Conservation (phyloP, 2,888 invertebrate species). For the Lissonota sp. region DNA sequence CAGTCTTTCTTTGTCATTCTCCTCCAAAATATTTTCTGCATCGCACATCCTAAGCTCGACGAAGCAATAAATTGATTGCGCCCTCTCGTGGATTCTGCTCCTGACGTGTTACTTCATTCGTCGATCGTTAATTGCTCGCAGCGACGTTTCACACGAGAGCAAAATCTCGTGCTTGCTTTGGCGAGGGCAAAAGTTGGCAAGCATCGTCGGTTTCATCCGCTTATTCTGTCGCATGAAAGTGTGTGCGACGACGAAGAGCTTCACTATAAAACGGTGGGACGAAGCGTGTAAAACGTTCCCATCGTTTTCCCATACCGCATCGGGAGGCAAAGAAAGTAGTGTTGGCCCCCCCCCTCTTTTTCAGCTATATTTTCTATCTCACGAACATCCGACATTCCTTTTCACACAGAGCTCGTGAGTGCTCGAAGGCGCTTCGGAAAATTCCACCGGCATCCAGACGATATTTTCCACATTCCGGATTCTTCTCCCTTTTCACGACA, state of each 20-base stretch:
- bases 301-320: constrained; percentile 11
- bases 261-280: constrained; percentile 12
- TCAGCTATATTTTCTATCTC: constrained; percentile 24
- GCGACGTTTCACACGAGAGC: constrained; percentile 35
- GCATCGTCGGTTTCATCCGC: constrained; percentile 28
- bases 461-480: constrained; percentile 30
- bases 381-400: constrained; percentile 52
- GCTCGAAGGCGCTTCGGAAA: constrained; percentile 51
- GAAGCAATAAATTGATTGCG: neutral
- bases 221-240: constrained; percentile 30
- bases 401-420: constrained; percentile 52
- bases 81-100: neutral
- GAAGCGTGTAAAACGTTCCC: constrained; percentile 43
- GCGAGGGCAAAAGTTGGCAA: constrained; percentile 47
- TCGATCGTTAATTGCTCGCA: constrained; percentile 51
- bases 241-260: constrained; percentile 41
- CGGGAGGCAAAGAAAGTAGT: no score
- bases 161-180: neutral
- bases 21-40: no score
- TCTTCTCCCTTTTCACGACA: constrained; percentile 16
- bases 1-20: no score
- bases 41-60: no score
- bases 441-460: constrained; percentile 35
- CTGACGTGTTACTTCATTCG: constrained; percentile 21
- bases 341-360: neutral